Conservation (phyloP, 2,888 invertebrate species). For the Malachius bipustulatus region DNA sequence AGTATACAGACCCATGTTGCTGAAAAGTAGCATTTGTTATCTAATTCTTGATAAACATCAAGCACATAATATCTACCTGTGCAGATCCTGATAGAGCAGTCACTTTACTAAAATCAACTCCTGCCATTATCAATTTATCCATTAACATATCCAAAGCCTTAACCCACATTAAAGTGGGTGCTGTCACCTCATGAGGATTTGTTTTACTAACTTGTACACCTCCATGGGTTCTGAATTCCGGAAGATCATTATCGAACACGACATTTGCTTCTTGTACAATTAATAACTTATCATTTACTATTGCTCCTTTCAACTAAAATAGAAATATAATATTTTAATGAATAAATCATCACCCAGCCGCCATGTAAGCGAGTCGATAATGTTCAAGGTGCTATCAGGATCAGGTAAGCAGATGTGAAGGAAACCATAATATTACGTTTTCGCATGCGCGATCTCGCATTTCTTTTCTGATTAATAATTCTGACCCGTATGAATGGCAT, state of each 20-base stretch:
- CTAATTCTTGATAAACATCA: no score
- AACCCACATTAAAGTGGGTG: conserved; percentile 89
- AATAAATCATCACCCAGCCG: no score
- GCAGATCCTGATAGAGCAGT: conserved; percentile 80
- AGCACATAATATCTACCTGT: conserved; percentile 50
- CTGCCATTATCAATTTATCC: conserved; percentile 67
- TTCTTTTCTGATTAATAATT: no score
- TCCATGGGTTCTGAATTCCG: conserved; percentile 72
- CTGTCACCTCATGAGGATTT: conserved; percentile 48
- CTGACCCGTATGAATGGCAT: no score
- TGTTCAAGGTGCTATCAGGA: no score
- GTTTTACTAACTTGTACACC: conserved; percentile 45
- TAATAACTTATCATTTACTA: conserved; percentile 60
- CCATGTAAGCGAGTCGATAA: no score
- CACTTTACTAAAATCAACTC: conserved; percentile 75
- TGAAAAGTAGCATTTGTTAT: conserved; percentile 38
- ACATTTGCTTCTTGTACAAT: conserved; percentile 70
- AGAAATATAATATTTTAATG: no score
- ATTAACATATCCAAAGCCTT: conserved; percentile 87
- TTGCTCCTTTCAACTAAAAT: conserved; percentile 80
- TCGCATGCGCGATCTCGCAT: no score
- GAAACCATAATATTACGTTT: no score
- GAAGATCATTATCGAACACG: conserved; percentile 82
- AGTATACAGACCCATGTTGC: conserved; percentile 98
- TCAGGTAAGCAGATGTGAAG: no score